Percentiles rank a stretch among this genome's conserved stretches.
Evolutionary conservation across 1,140 invertebrate genomes (phyloP).

Genomic region (Potamilus streckersoni): DNA sequence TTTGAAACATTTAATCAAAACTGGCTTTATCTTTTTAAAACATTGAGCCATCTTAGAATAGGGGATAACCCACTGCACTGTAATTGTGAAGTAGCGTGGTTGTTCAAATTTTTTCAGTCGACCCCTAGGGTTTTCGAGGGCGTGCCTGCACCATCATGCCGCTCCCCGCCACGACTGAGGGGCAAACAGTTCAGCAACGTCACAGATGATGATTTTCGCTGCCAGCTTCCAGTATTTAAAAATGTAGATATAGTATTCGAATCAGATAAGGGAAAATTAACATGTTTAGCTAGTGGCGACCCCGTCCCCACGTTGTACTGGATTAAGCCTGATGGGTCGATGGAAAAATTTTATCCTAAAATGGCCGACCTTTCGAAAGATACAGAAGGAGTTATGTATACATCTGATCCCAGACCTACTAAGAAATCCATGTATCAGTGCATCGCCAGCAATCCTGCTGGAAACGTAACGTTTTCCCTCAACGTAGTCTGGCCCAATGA

Average conservation of each 20-base stretch:
- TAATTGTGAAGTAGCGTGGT: constrained; percentile 64
- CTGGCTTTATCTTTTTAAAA: constrained; percentile 57
- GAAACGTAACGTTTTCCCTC: constrained; percentile 64
- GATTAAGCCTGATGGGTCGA: constrained; percentile 59
- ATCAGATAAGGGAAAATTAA: constrained; percentile 52
- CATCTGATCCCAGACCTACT: constrained; percentile 42
- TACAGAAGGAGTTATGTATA: constrained; percentile 56
- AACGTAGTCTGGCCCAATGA: constrained; percentile 61
- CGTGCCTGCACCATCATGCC: constrained; percentile 52
- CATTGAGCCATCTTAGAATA: constrained; percentile 58
- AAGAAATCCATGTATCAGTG: constrained; percentile 60
- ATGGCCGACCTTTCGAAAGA: constrained; percentile 38
- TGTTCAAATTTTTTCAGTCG: constrained; percentile 55
- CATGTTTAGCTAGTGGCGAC: constrained; percentile 62
- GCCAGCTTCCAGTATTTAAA: constrained; percentile 63
- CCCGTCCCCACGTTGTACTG: constrained; percentile 64
- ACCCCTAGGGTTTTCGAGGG: constrained; percentile 51
- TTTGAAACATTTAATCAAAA: constrained; percentile 52
- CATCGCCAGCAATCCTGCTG: constrained; percentile 64
- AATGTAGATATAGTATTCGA: constrained; percentile 63
- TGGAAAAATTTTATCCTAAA: constrained; percentile 47
- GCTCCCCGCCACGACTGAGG: constrained; percentile 46
- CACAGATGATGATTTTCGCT: constrained; percentile 59
- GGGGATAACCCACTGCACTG: constrained; percentile 64
- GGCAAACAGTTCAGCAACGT: constrained; percentile 52